Evolutionary conservation across 2,797 vertebrate species (phyloP).

Genomic region (Oreortyx pictus): DNA sequence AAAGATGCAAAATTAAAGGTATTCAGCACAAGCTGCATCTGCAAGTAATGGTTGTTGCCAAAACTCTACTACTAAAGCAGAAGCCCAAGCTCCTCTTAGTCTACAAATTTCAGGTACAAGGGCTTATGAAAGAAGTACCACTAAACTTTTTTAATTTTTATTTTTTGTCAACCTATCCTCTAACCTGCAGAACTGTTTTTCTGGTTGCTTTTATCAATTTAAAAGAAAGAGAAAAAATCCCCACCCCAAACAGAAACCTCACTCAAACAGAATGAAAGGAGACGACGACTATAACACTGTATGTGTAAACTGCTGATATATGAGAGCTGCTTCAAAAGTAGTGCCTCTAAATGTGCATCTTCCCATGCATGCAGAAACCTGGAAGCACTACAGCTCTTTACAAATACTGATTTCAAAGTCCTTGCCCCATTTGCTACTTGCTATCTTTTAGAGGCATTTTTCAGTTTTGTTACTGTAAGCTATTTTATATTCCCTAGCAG

Average conservation of each 20-base stretch:
- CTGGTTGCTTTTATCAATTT: background rate
- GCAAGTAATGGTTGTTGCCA: background rate
- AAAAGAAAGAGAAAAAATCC: background rate
- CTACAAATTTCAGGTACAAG: background rate
- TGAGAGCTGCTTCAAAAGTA: no score
- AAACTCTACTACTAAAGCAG: background rate
- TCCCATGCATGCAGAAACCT: background rate
- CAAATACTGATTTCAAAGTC: background rate
- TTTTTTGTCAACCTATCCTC: background rate
- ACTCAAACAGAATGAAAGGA: background rate
- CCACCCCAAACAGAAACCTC: background rate
- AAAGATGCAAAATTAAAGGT: background rate
- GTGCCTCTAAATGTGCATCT: background rate
- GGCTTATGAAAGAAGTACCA: background rate
- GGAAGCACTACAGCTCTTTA: background rate
- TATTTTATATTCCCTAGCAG: background rate
- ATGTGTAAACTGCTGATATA: background rate
- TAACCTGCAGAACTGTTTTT: background rate
- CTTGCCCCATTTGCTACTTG: background rate
- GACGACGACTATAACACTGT: background rate
- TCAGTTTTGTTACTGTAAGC: background rate
- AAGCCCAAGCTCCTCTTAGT: background rate
- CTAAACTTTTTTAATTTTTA: background rate
- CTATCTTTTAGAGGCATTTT: background rate
- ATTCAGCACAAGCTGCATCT: background rate